Percentiles rank a stretch among this genome's conserved stretches.
These are phyloP conservation scores for Polypedilum pembai DNA, from an alignment of 1,140 invertebrate genomes.

Conservation along the genomic window DNA sequence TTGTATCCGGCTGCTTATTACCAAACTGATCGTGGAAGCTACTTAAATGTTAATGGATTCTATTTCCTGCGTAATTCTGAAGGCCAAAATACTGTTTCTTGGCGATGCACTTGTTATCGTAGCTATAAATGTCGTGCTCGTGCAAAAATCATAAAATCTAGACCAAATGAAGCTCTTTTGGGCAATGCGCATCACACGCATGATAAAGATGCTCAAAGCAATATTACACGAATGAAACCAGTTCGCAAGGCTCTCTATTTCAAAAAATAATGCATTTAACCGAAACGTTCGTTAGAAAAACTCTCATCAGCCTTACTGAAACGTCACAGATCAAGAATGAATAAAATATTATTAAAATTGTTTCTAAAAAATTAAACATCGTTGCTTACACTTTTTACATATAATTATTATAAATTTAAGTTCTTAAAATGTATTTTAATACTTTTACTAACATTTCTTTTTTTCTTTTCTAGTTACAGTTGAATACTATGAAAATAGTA, in stretches of 20 bases:
- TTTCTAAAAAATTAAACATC: neutral
- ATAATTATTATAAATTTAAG: neutral
- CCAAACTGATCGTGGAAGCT: conserved; percentile 6
- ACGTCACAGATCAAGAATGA: neutral
- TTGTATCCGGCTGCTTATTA: conserved; percentile 2
- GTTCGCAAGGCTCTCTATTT: neutral
- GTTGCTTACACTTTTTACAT: neutral
- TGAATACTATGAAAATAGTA: neutral
- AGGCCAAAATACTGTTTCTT: neutral
- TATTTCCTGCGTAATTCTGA: neutral
- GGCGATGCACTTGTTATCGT: neutral
- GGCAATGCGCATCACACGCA: neutral
- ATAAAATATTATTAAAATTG: neutral
- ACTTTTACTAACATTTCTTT: neutral
- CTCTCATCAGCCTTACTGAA: neutral
- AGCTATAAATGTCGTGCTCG: neutral
- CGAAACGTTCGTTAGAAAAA: neutral
- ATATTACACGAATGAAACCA: neutral
- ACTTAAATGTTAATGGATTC: conserved; percentile 18
- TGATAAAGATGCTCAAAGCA: neutral
- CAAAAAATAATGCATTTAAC: no score
- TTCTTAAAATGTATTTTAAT: neutral
- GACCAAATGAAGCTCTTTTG: neutral
- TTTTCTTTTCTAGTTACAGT: conserved; percentile 4
- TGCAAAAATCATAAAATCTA: neutral